Conservation (phyloP, 2,888 invertebrate species). For the Drosophila aldrichi region DNA sequence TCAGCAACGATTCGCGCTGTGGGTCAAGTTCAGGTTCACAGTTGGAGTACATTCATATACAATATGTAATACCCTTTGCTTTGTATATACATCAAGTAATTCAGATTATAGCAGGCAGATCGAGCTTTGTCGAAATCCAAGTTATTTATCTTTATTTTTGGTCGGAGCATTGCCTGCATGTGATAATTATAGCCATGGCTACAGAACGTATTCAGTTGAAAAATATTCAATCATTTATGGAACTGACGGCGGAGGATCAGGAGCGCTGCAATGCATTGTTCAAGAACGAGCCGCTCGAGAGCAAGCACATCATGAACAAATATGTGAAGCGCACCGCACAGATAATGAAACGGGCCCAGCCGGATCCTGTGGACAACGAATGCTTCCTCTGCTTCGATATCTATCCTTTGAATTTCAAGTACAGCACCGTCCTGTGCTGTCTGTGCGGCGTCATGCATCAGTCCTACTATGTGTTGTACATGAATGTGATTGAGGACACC, state of each 20-base stretch:
- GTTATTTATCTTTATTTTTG: not conserved
- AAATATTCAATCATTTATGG: constrained; percentile 25
- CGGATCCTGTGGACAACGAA: constrained; percentile 32
- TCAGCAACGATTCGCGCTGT: constrained; percentile 22
- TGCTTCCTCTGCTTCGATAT: constrained; percentile 53
- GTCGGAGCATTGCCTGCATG: not conserved
- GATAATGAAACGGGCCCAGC: not conserved
- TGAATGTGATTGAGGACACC: constrained; percentile 42
- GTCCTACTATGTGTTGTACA: constrained; percentile 43
- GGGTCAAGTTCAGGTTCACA: constrained; percentile 27
- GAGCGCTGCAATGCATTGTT: constrained; percentile 2
- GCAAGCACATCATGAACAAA: constrained; percentile 38
- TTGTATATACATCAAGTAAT: not conserved
- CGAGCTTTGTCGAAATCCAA: not conserved
- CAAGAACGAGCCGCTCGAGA: constrained; percentile 17
- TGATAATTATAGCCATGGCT: constrained; percentile 16
- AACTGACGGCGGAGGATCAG: constrained; percentile 34
- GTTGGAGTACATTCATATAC: not conserved
- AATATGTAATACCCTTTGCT: not conserved
- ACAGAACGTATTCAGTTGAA: constrained; percentile 18
- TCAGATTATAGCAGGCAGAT: constrained; percentile 11
- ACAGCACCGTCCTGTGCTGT: constrained; percentile 37
- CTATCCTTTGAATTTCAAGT: constrained; percentile 33
- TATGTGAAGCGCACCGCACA: constrained; percentile 43
- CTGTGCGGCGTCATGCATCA: constrained; percentile 46